Percentiles rank a stretch among this genome's conserved stretches.
Conservation (phyloP, 2,113 vertebrate species). For the Sterna hirundo region DNA sequence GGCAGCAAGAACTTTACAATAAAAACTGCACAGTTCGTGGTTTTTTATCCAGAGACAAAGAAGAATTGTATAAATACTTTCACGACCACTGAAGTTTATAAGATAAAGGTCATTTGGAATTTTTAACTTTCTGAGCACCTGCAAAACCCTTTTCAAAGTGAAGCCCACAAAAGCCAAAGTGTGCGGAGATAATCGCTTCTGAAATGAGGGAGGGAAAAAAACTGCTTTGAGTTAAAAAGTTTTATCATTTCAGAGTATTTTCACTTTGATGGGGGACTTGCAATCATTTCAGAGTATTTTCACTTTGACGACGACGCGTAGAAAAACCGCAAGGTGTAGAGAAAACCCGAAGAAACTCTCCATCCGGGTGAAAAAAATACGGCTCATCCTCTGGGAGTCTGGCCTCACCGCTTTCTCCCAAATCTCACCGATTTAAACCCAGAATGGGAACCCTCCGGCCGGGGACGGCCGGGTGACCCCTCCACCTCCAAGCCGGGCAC, state of each 20-base stretch:
- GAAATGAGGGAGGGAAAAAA: background rate
- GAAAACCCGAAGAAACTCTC: background rate
- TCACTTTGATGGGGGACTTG: fast-evolving
- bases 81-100: fast-evolving
- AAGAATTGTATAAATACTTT: fast-evolving
- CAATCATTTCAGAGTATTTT: background rate
- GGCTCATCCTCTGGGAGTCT: background rate
- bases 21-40: background rate
- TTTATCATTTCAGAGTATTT: background rate
- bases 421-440: background rate
- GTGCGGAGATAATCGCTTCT: fast-evolving
- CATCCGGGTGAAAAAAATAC: background rate
- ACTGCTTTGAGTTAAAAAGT: fast-evolving
- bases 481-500: background rate
- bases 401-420: background rate
- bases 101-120: background rate
- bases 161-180: fast-evolving
- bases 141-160: background rate
- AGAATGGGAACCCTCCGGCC: background rate
- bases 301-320: background rate
- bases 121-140: background rate
- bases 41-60: background rate
- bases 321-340: background rate
- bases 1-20: background rate
- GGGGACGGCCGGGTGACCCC: background rate